Evolutionary conservation across 2,797 vertebrate genomes (phyloP), one percentile per base, ranked within the genome.

Genomic region (Steatocranus sp.): DNA sequence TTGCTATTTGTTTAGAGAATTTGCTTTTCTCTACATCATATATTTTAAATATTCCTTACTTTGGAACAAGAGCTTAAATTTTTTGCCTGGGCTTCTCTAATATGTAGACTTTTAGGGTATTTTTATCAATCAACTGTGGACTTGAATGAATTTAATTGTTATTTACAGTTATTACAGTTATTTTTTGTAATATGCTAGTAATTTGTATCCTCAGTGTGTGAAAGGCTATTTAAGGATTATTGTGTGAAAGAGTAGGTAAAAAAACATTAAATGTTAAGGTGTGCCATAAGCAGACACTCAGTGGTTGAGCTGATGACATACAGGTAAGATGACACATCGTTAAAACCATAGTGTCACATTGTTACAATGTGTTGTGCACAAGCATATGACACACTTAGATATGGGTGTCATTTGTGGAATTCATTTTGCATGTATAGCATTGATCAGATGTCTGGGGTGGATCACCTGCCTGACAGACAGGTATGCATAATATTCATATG

Each of bases 321-420:
- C 61, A 17, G 5, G 25, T 8, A 2, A 54, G 25, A 18, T 50
- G 83, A 84, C 85, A 76, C 2, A 4, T 46, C 51, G 56, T 79
- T 34, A 8, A 49, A 61, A 6, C 36, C 49, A 51, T 53, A 6
- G 3, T 50, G 15, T 11, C 32, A 30, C 70, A 30, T 54, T 10
- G 2, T 7, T 8, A 4, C 14, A 41, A 9, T n/a, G 49, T 14
- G 1, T 51, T 30, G 46, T 49, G 50, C 46, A 25, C 25, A 73
- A 77, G 34, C 78, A 78, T 12, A 83, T 81, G 89, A 89, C 81
- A 14, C 20, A 0, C 75, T 81, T 51, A 77, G 89, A 81, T 84
- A 88, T 87, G 93, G 18, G 2, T 5, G 73, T 7, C 48, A 86
- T 86, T 34, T 3, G 36, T 10, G 90, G 88, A 92, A 94, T 90